phyloP scores from a whole-genome alignment of 2,113 vertebrate species.

The Engystomops pustulosus region DNA sequence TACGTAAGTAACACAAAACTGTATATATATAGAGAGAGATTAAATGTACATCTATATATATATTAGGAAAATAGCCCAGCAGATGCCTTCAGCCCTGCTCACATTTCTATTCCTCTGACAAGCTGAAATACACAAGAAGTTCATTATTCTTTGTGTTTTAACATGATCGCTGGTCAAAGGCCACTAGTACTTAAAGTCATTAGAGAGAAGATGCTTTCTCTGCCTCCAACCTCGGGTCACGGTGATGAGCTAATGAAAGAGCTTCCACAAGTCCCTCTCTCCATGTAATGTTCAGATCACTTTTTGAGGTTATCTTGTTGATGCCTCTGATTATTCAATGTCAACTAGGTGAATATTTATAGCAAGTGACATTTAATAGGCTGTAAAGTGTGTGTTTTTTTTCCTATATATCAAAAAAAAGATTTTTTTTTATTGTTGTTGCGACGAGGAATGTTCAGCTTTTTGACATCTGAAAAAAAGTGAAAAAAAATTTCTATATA shows the following conservation, averaged over 20 bases:
- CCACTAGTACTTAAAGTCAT: conserved; percentile 80
- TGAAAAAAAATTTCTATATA: no score
- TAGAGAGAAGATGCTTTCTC: conserved; percentile 81
- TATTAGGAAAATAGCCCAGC: neutral
- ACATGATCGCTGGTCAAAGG: conserved; percentile 76
- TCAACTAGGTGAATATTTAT: conserved; percentile 35
- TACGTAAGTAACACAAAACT: conserved; percentile 85
- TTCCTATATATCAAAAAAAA: conserved; percentile 44
- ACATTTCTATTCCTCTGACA: conserved; percentile 16
- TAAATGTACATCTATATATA: neutral
- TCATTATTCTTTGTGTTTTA: conserved; percentile 72
- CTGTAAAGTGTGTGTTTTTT: conserved; percentile 30
- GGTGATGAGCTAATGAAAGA: conserved; percentile 78
- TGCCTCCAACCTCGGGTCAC: conserved; percentile 72
- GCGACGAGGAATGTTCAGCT: neutral
- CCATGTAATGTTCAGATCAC: conserved; percentile 75
- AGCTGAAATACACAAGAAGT: conserved; percentile 60
- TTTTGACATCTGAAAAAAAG: no score
- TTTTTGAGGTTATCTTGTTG: conserved; percentile 54
- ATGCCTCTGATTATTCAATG: conserved; percentile 51
- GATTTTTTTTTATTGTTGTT: conserved; percentile 13
- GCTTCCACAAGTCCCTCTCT: conserved; percentile 69
- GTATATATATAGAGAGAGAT: neutral
- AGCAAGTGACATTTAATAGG: conserved; percentile 54
- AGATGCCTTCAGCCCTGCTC: neutral